Evolutionary conservation across 2,888 invertebrate genomes (phyloP), one percentile per base, ranked within the genome.

Genomic region (Epinotia ramella): DNA sequence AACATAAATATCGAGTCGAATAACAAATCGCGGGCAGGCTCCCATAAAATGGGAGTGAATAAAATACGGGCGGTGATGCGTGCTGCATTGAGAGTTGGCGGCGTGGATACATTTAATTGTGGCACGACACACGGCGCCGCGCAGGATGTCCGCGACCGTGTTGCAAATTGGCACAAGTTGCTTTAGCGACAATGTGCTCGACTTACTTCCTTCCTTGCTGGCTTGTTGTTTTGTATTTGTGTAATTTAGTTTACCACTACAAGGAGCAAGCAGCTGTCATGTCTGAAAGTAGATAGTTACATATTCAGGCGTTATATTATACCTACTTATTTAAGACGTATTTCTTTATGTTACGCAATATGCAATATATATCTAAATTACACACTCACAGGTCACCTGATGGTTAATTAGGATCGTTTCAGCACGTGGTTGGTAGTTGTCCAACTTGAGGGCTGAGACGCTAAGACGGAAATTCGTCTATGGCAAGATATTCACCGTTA

Each of bases 41-140:
- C 82, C 80, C 82, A 83, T 83, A 80, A 84, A 85, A 83, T 83
- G 83, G 84, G 82, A 86, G 76, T 76, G 79, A 78, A 78, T 79
- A 80, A 79, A 79, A 81, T 78, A 77, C 81, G 79, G 81, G 86
- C 85, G 83, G 77, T 81, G 88, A 85, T 86, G 89, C 87, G 87
- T 86, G 83, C 79, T 71, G 77, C 82, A 92, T 94, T 93, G 84
- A 84, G 87, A 90, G 78, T 79, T 88, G 88, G 67, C 85, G 86
- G 88, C 81, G 88, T 88, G 93, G 88, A 88, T 86, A 89, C 88
- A 92, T 94, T 94, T 94, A 94, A 94, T 94, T 94, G 94, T 88
- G 88, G 88, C 83, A 57, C 40, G 67, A 33, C 57, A 40, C 57
- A 44, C 73, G 62, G 53, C 46, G 64, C 63, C 53, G 63, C 62